phyloP scores from a whole-genome alignment of 2,797 vertebrate species.

The Astyanax mexicanus region DNA sequence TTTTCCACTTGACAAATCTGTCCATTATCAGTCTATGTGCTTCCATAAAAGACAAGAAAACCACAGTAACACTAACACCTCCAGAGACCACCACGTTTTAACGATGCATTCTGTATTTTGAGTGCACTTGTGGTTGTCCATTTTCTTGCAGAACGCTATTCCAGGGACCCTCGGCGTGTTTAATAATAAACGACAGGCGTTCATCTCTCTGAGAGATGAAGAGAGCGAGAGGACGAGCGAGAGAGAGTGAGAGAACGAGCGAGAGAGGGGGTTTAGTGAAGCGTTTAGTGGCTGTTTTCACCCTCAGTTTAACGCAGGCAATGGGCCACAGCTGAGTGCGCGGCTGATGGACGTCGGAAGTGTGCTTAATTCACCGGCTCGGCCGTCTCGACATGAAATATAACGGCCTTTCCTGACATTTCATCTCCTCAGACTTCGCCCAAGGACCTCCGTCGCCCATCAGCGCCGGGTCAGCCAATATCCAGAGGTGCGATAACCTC shows the following conservation, averaged over 20 bases:
- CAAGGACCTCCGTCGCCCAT: constrained; percentile 29
- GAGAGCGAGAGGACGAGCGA: not conserved
- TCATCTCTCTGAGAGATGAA: not conserved
- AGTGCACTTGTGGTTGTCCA: constrained; percentile 9
- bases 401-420: constrained; percentile 41
- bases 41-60: not conserved
- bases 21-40: not conserved
- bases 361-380: constrained; percentile 35
- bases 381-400: constrained; percentile 35
- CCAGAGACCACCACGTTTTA: not conserved
- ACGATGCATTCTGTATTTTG: constrained; percentile 10
- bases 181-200: constrained; percentile 45
- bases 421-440: constrained; percentile 46
- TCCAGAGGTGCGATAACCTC: constrained; percentile 16
- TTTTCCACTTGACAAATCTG: not conserved
- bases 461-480: constrained; percentile 7
- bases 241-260: not conserved
- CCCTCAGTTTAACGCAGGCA: constrained; percentile 56
- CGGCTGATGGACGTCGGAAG: constrained; percentile 46
- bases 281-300: constrained; percentile 61
- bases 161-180: constrained; percentile 16
- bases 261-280: constrained; percentile 31
- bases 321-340: constrained; percentile 47
- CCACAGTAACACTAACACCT: not conserved
- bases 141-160: constrained; percentile 26